These are phyloP conservation scores for Fukomys damarensis DNA, from an alignment of 2,113 vertebrate species.

Conservation along the genomic window DNA sequence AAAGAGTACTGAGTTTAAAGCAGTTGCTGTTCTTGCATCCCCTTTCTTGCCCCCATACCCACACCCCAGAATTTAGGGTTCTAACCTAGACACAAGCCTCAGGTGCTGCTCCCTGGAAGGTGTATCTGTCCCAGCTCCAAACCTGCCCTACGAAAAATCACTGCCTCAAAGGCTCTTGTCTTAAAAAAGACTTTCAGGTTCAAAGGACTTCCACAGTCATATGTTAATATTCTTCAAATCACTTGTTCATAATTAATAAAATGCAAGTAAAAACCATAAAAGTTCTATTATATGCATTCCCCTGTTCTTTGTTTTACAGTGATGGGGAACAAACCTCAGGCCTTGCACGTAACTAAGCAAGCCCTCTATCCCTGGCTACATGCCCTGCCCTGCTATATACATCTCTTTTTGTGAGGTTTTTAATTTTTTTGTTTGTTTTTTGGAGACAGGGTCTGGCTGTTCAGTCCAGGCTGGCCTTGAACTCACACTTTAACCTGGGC, in stretches of 20 bases:
- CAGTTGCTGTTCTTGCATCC: not conserved
- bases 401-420: not conserved
- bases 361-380: not conserved
- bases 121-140: not conserved
- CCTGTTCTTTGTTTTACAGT: not conserved
- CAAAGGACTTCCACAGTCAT: slow-evolving; percentile 5
- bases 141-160: not conserved
- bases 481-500: not conserved
- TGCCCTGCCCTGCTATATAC: not conserved
- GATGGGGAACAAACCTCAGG: not conserved
- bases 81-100: not conserved
- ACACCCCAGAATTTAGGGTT: not conserved
- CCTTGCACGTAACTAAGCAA: not conserved
- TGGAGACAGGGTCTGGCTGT: not conserved
- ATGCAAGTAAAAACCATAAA: not conserved
- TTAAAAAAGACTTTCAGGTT: slow-evolving; percentile 53
- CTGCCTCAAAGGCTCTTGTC: not conserved
- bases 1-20: not conserved
- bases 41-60: not conserved
- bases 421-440: not conserved
- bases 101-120: not conserved
- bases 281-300: not conserved
- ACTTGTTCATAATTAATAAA: slow-evolving; percentile 36
- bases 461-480: not conserved
- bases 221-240: slow-evolving; percentile 51